These are phyloP conservation scores for Podiceps cristatus DNA, from an alignment of 2,113 vertebrate genomes.

Conservation along the genomic window DNA sequence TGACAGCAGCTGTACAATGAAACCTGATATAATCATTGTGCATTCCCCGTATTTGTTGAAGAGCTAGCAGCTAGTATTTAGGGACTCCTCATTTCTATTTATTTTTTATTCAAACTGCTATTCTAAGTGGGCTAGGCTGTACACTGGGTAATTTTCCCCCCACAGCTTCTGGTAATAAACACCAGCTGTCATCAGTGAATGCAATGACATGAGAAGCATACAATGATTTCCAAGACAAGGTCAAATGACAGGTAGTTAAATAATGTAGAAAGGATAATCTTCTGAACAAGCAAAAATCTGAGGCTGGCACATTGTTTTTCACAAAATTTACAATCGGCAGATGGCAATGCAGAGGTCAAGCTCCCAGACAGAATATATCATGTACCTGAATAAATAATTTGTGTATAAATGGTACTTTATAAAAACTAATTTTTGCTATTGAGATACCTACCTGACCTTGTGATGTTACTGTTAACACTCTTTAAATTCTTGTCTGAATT, in stretches of 20 bases:
- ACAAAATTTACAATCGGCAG: constrained; percentile 47
- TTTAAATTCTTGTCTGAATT: neutral
- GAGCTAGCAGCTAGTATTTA: constrained; percentile 9
- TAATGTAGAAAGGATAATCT: constrained; percentile 58
- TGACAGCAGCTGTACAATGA: constrained; percentile 5
- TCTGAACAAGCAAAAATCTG: constrained; percentile 50
- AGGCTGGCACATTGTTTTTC: neutral
- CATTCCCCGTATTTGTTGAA: neutral
- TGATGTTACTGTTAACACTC: neutral
- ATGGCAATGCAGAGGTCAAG: constrained; percentile 51
- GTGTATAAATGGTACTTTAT: neutral
- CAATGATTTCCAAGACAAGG: constrained; percentile 57
- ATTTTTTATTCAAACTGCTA: constrained; percentile 20
- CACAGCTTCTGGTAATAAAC: constrained; percentile 56
- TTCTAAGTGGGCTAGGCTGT: constrained; percentile 8
- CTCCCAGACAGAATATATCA: neutral
- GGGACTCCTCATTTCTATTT: constrained; percentile 28
- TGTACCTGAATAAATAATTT: constrained; percentile 47
- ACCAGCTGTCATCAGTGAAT: constrained; percentile 61
- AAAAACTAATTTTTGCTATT: constrained; percentile 4
- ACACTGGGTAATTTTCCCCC: constrained; percentile 16
- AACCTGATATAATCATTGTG: neutral
- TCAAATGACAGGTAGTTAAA: constrained; percentile 67
- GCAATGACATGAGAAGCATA: constrained; percentile 30
- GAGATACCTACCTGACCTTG: neutral